Evolutionary conservation across 2,113 vertebrate species (phyloP).

Genomic region (Burhinus bistriatus): DNA sequence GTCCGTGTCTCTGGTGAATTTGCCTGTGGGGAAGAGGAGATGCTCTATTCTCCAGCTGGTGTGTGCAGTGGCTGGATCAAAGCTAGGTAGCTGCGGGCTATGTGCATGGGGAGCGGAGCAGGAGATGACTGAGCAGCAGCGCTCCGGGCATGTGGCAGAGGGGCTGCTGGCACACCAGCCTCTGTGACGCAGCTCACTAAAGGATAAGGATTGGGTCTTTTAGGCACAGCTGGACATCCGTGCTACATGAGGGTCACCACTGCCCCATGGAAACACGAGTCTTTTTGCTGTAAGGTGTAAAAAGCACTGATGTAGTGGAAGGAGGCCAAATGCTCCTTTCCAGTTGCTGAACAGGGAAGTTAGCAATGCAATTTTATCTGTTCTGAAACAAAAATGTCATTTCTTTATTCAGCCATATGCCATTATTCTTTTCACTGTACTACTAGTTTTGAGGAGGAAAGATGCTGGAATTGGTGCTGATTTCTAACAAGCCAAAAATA

Average conservation of each 20-base stretch:
- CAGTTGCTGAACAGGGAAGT: background rate
- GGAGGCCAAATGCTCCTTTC: background rate
- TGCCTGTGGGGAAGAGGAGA: background rate
- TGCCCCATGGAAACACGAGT: background rate
- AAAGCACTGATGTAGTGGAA: background rate
- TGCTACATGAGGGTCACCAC: accelerated
- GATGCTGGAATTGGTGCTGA: background rate
- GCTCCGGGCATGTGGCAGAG: background rate
- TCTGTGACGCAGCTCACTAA: background rate
- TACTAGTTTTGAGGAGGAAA: background rate
- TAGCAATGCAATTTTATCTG: background rate
- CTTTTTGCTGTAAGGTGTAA: background rate
- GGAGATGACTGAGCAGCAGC: background rate
- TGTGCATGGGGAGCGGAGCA: too few relatives aligned
- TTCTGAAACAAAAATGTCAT: background rate
- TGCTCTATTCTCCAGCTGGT: background rate
- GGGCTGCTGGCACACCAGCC: too few relatives aligned
- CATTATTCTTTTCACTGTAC: background rate
- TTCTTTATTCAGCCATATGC: background rate
- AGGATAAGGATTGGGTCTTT: background rate
- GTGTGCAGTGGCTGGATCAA: background rate
- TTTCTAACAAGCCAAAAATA: background rate
- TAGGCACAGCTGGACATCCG: accelerated
- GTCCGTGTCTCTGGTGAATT: background rate
- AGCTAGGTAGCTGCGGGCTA: background rate